Conservation (phyloP, 1,140 invertebrate species). For the Halesus radiatus region DNA sequence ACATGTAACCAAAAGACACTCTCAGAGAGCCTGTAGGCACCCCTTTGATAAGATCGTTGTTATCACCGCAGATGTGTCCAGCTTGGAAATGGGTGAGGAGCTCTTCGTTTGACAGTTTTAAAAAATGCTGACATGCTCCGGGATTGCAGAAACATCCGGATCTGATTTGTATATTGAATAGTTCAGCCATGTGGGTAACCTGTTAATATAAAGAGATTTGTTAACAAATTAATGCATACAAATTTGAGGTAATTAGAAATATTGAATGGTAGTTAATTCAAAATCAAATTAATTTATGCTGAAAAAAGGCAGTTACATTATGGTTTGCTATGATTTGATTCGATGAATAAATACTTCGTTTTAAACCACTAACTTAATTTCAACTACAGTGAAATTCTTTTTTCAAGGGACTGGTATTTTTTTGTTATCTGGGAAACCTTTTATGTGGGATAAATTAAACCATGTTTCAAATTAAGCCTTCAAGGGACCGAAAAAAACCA, state of each 20-base stretch:
- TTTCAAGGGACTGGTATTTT: no score
- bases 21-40: conserved; percentile 92
- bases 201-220: conserved; percentile 63
- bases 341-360: no score
- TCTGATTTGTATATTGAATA: conserved; percentile 89
- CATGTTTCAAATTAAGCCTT: no score
- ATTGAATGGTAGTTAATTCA: no score
- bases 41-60: conserved; percentile 89
- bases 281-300: neutral
- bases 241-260: no score
- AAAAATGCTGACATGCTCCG: conserved; percentile 91
- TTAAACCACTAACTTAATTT: no score
- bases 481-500: no score
- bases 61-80: conserved; percentile 94
- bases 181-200: conserved; percentile 90
- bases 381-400: no score
- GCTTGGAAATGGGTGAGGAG: conserved; percentile 84
- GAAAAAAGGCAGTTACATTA: neutral
- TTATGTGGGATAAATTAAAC: no score
- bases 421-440: no score
- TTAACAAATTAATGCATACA: no score
- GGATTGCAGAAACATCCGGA: conserved; percentile 98
- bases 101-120: conserved; percentile 78
- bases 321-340: neutral
- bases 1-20: conserved; percentile 95